Conservation (phyloP, 2,888 invertebrate species). For the Nomada ferruginata region DNA sequence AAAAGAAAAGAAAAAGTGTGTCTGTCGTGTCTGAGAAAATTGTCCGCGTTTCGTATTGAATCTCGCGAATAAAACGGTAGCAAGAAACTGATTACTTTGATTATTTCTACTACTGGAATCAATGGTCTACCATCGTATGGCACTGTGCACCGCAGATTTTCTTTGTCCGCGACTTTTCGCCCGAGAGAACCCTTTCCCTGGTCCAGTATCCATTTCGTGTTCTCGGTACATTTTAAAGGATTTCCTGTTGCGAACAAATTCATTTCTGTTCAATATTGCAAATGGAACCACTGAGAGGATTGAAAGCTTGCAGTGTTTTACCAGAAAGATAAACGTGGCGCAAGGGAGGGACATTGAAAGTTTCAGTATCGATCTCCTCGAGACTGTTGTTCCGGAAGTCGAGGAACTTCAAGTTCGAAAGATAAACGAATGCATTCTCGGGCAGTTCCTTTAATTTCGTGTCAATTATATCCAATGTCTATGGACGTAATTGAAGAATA, state of each 20-base stretch:
- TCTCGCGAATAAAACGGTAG: background rate
- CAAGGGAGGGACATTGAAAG: slow-evolving; percentile 82
- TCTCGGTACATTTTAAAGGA: slow-evolving; percentile 88
- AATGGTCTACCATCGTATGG: slow-evolving; percentile 88
- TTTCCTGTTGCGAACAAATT: slow-evolving; percentile 85
- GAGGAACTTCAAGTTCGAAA: slow-evolving; percentile 85
- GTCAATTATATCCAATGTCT: slow-evolving; percentile 81
- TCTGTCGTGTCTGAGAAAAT: background rate
- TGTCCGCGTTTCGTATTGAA: background rate
- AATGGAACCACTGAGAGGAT: background rate
- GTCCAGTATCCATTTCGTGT: slow-evolving; percentile 88
- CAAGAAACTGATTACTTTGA: slow-evolving; percentile 84
- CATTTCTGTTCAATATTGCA: background rate
- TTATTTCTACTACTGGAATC: slow-evolving; percentile 87
- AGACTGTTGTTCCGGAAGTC: slow-evolving; percentile 86
- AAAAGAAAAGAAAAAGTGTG: slow-evolving; percentile 54
- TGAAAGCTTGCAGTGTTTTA: slow-evolving; percentile 64
- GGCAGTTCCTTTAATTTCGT: slow-evolving; percentile 79
- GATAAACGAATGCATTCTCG: slow-evolving; percentile 81
- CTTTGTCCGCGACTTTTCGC: slow-evolving; percentile 86
- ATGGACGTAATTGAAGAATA: slow-evolving; percentile 18
- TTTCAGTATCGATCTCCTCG: slow-evolving; percentile 83
- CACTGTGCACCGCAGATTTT: slow-evolving; percentile 86
- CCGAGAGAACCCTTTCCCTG: slow-evolving; percentile 85
- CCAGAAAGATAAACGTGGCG: slow-evolving; percentile 85